Conservation (phyloP, 2,888 invertebrate species). For the Pteria penguin region DNA sequence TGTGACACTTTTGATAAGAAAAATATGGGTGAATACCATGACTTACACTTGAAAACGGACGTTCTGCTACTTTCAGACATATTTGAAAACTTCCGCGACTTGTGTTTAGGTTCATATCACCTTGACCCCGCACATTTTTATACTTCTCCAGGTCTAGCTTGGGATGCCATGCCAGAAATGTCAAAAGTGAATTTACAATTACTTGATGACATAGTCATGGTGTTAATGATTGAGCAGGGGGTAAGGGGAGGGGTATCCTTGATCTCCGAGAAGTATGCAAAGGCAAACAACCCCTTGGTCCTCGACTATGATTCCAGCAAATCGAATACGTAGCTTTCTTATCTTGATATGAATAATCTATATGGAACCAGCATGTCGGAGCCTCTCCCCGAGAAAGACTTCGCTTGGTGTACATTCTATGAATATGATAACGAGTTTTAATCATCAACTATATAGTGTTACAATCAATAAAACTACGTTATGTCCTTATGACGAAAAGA, state of each 20-base stretch:
- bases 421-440: background rate
- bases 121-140: conserved; percentile 68
- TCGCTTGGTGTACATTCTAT: conserved; percentile 44
- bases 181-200: conserved; percentile 62
- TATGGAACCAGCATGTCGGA: conserved; percentile 55
- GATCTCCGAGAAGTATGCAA: conserved; percentile 59
- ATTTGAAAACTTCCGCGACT: conserved; percentile 71
- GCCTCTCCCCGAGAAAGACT: conserved; percentile 60
- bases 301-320: conserved; percentile 14
- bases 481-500: conserved; percentile 10
- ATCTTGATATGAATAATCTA: conserved; percentile 35
- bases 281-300: conserved; percentile 31
- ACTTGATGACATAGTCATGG: conserved; percentile 62
- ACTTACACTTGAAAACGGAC: conserved; percentile 31
- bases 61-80: conserved; percentile 71
- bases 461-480: conserved; percentile 3
- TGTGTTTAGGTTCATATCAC: conserved; percentile 56
- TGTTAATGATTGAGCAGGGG: conserved; percentile 52
- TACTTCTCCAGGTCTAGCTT: conserved; percentile 69
- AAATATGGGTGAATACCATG: conserved; percentile 30
- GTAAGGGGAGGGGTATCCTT: conserved; percentile 51
- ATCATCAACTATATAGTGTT: background rate
- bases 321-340: conserved; percentile 7
- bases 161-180: conserved; percentile 68
- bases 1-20: conserved; percentile 28